These are phyloP conservation scores for Dascyllus trimaculatus DNA, from an alignment of 2,113 vertebrate species.

Conservation along the genomic window DNA sequence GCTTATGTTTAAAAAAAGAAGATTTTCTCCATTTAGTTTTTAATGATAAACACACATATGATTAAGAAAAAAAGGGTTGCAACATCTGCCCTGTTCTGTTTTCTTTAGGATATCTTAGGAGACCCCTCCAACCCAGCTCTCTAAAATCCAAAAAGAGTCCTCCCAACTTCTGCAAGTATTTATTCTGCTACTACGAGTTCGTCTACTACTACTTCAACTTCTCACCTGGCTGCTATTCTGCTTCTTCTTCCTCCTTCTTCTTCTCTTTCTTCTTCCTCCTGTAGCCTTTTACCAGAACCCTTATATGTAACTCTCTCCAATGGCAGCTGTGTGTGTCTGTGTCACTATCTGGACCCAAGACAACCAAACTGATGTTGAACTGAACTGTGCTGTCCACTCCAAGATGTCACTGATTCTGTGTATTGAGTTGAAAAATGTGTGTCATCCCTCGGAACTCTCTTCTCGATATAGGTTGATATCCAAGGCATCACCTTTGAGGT, in stretches of 20 bases:
- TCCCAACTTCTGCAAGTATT: slow-evolving; percentile 51
- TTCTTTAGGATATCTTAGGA: slow-evolving; percentile 54
- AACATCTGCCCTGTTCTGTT: slow-evolving; percentile 53
- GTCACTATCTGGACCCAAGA: slow-evolving; percentile 47
- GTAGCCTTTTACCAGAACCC: slow-evolving; percentile 49
- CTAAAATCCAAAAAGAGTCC: slow-evolving; percentile 42
- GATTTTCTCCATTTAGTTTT: slow-evolving; percentile 71
- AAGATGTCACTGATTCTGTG: slow-evolving; percentile 29
- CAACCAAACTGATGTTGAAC: slow-evolving; percentile 20
- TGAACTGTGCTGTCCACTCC: slow-evolving; percentile 32
- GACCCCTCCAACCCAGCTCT: slow-evolving; percentile 22
- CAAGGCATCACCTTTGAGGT: background rate
- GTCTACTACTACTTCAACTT: slow-evolving; percentile 39
- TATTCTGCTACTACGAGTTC: slow-evolving; percentile 48
- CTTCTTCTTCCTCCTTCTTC: slow-evolving; percentile 52
- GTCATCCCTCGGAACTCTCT: slow-evolving; percentile 13
- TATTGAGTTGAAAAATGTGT: slow-evolving; percentile 8
- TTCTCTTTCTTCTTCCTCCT: slow-evolving; percentile 41
- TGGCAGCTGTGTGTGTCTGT: slow-evolving; percentile 60
- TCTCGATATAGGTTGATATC: slow-evolving; percentile 4
- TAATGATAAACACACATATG: slow-evolving; percentile 55
- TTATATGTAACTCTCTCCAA: slow-evolving; percentile 43
- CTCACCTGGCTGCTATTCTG: slow-evolving; percentile 53
- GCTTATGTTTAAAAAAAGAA: slow-evolving; percentile 67
- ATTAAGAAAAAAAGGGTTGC: slow-evolving; percentile 64